Conservation (phyloP, 2,113 vertebrate genomes). For the Anthoscopus minutus region DNA sequence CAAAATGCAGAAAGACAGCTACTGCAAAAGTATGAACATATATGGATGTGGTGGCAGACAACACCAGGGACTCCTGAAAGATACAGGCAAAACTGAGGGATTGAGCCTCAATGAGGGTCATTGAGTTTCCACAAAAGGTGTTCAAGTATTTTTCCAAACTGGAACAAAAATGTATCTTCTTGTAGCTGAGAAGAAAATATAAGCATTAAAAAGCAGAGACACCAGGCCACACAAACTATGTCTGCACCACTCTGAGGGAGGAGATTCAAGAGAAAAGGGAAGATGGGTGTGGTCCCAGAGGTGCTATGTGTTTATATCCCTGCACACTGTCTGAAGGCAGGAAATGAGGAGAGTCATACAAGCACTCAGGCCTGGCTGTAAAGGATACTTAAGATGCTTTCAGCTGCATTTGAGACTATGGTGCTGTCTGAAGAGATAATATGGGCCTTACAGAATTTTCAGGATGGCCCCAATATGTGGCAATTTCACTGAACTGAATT, state of each 20-base stretch:
- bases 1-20: neutral
- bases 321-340: neutral
- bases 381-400: neutral
- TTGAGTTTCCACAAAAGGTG: neutral
- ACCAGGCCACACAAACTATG: neutral
- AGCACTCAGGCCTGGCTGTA: neutral
- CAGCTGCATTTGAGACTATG: neutral
- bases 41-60: neutral
- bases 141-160: neutral
- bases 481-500: neutral
- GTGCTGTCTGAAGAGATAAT: neutral
- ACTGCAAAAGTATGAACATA: neutral
- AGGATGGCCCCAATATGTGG: neutral
- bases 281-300: neutral
- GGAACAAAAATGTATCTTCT: neutral
- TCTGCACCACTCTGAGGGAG: neutral
- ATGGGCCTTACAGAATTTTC: neutral
- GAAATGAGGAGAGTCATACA: neutral
- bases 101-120: neutral
- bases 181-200: neutral
- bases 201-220: neutral
- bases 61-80: neutral
- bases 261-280: neutral
- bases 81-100: neutral
- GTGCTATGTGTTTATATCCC: fast-evolving